phyloP scores from a whole-genome alignment of 1,140 invertebrate genomes.

The Nasonia giraulti region DNA sequence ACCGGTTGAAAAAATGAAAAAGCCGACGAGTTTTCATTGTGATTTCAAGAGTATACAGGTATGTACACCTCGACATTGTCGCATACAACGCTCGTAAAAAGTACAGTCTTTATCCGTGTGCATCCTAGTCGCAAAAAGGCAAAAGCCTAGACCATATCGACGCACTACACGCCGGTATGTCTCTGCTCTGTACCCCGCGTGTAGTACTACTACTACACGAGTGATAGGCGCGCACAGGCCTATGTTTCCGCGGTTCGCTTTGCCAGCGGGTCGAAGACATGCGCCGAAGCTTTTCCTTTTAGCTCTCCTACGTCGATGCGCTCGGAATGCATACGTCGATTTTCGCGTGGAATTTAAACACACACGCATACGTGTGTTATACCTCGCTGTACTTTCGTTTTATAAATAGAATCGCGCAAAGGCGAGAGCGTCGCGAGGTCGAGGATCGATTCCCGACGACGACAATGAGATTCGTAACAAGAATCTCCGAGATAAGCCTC shows the following conservation, averaged over 20 bases:
- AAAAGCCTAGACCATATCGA: neutral
- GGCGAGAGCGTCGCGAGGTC: too few relatives aligned
- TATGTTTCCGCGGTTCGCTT: neutral
- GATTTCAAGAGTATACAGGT: neutral
- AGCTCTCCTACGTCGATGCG: too few relatives aligned
- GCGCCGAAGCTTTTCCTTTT: too few relatives aligned
- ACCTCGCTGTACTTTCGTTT: too few relatives aligned
- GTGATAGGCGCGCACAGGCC: neutral
- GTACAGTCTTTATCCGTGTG: neutral
- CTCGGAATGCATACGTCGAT: too few relatives aligned
- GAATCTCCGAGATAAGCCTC: neutral
- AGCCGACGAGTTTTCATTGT: neutral
- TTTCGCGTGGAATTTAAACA: too few relatives aligned
- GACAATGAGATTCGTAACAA: constrained; percentile 10
- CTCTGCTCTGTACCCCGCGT: neutral
- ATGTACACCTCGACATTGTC: neutral
- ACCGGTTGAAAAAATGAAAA: too few relatives aligned
- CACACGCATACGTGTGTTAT: too few relatives aligned
- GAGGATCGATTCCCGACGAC: too few relatives aligned
- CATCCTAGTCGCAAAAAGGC: neutral
- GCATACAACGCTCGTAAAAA: neutral
- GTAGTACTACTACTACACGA: neutral
- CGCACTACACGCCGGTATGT: neutral
- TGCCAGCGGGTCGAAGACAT: neutral
- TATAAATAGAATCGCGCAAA: too few relatives aligned